A percentile compares a stretch with the other conserved stretches of the same genome.
Evolutionary conservation across 1,140 invertebrate genomes (phyloP).

Genomic region (Papilio polytes): DNA sequence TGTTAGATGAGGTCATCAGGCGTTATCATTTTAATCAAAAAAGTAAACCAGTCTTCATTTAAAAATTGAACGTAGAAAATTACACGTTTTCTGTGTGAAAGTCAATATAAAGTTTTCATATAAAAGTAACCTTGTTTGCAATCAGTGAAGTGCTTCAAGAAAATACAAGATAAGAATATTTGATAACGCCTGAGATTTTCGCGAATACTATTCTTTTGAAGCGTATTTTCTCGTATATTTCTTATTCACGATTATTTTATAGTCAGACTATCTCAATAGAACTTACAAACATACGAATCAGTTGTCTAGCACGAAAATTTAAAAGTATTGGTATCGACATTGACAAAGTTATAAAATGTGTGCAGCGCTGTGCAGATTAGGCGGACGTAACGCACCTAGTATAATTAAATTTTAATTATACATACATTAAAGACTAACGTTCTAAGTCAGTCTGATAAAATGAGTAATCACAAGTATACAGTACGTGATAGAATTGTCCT

Average conservation of each 20-base stretch:
- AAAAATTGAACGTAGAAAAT: slow-evolving; percentile 18
- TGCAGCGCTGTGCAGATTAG: too few relatives aligned
- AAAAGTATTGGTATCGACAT: too few relatives aligned
- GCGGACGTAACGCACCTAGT: too few relatives aligned
- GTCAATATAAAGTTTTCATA: slow-evolving; percentile 23
- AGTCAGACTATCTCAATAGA: background rate
- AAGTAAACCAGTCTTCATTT: background rate
- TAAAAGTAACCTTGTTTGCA: slow-evolving; percentile 28
- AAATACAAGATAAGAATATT: slow-evolving; percentile 30
- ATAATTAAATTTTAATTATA: too few relatives aligned
- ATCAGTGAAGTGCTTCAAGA: slow-evolving; percentile 27
- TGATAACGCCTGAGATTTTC: slow-evolving; percentile 8
- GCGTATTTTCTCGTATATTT: background rate
- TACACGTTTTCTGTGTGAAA: slow-evolving; percentile 12
- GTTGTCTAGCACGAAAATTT: too few relatives aligned
- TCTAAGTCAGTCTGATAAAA: too few relatives aligned
- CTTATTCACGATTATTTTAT: background rate
- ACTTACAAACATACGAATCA: background rate
- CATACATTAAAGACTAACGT: too few relatives aligned
- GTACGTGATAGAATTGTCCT: background rate
- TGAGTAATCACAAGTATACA: background rate
- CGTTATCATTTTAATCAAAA: too few relatives aligned
- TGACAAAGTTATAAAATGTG: too few relatives aligned
- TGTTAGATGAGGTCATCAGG: too few relatives aligned
- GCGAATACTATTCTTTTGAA: background rate